A percentile compares a stretch with the other conserved stretches of the same genome.
Conservation (phyloP, 2,797 vertebrate species). For the Bryconaethiops microstoma region DNA sequence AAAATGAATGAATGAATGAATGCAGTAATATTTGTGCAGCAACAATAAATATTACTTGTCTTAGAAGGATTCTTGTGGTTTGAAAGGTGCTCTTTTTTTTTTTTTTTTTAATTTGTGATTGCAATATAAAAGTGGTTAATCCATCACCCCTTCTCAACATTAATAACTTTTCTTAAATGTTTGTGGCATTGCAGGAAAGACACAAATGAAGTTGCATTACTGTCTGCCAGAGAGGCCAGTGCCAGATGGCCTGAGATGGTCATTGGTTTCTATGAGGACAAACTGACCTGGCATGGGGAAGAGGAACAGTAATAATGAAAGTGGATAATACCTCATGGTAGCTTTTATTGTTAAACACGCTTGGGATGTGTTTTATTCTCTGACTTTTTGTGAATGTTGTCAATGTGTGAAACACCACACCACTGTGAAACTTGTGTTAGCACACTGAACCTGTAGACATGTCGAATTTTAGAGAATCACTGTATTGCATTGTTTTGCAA, state of each 20-base stretch:
- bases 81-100: too few species aligned
- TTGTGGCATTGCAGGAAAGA: conserved; percentile 84
- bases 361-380: conserved; percentile 42
- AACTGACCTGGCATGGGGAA: conserved; percentile 93
- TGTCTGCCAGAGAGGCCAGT: conserved; percentile 93
- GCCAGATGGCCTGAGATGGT: conserved; percentile 95
- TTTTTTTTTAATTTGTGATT: too few species aligned
- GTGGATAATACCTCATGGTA: conserved; percentile 40
- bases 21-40: too few species aligned
- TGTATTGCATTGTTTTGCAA: conserved; percentile 38
- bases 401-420: conserved; percentile 45
- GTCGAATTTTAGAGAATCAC: conserved; percentile 24
- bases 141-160: not conserved
- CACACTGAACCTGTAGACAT: conserved; percentile 46
- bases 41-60: too few species aligned
- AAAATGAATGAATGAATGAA: too few species aligned
- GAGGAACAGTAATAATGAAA: conserved; percentile 78
- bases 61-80: too few species aligned
- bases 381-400: conserved; percentile 34
- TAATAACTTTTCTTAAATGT: conserved; percentile 5
- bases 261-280: conserved; percentile 96
- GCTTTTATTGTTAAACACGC: conserved; percentile 38
- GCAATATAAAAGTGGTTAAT: too few species aligned
- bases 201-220: conserved; percentile 91
- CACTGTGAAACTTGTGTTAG: conserved; percentile 53